Base-by-base conservation (phyloP, 2,797 vertebrate species). In the Atherinosoma microstoma region DNA sequence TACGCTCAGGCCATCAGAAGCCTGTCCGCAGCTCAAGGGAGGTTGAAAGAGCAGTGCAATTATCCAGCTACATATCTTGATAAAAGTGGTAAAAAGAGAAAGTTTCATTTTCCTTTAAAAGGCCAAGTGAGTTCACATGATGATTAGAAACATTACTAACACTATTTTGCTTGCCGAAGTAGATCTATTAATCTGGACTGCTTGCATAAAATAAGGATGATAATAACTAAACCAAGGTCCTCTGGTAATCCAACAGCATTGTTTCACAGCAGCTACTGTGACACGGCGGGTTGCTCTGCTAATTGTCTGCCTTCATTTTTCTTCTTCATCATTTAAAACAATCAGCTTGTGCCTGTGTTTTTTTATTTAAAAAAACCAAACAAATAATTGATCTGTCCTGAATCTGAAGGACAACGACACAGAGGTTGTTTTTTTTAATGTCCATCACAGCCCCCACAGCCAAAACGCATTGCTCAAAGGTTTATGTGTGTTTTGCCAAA, bases 11-110 rank as follows among this genome's bases (percentile, higher is more conserved):
- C 15, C 47, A 53, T 47, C 59, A 16, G 27, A 60, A 60, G 42
- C 30, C 6, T 20, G 35, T 8, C 4, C 20, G 22, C 42, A 36
- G 12, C 56, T 34, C 42, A 12, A 6, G 29, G 18, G 27, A 76
- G 15, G 58, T 70, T 24, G 60, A 36, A 36, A 12, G 45, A 42
- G 38, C 38, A 20, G 29, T 27, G 40, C 51, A 71, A n/a, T 45
- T 64, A 57, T 71, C 20, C 69, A 64, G 10, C 58, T 53, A 20
- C 38, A 35, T 9, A 47, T 20, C 60, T 45, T n/a, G 15, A 64
- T 27, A 62, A 35, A 42, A 66, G 57, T 6, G 10, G 18, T 6
- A 47, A 63, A n/a, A 22, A 34, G 6, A 64, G 30, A 13, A 24
- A 56, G 18, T 11, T 56, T 45, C 1, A 60, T 58, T 29, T 54